These are phyloP conservation scores for Muscicapa striata DNA, from an alignment of 2,797 vertebrate species.

Conservation along the genomic window DNA sequence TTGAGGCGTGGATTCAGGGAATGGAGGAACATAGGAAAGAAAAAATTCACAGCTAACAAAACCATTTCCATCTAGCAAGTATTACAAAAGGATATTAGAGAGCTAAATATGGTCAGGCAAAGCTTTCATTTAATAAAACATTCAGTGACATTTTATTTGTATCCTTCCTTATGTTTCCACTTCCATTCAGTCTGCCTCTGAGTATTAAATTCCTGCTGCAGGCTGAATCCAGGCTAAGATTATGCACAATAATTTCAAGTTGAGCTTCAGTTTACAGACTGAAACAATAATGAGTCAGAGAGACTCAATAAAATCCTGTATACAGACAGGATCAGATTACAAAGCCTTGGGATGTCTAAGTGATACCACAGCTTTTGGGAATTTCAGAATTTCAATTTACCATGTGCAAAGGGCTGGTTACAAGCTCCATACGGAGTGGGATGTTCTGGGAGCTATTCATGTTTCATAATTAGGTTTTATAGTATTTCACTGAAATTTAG, in stretches of 20 bases:
- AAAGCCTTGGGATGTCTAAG: background rate
- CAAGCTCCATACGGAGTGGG: background rate
- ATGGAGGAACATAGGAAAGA: conserved; percentile 1
- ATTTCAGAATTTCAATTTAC: background rate
- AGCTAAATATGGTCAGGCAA: conserved; percentile 16
- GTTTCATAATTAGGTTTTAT: background rate
- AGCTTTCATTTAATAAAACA: conserved; percentile 60
- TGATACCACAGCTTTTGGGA: background rate
- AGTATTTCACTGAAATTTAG: background rate
- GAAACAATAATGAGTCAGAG: conserved; percentile 68
- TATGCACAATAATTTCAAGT: conserved; percentile 55
- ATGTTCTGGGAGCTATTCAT: background rate
- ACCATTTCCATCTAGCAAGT: conserved; percentile 26
- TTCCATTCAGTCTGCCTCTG: conserved; percentile 61
- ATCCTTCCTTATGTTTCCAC: conserved; percentile 22
- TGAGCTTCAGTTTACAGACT: conserved; percentile 69
- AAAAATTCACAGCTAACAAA: conserved; percentile 42
- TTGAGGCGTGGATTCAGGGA: background rate
- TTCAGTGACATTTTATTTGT: conserved; percentile 62
- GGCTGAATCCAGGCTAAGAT: conserved; percentile 23
- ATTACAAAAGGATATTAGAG: conserved; percentile 24
- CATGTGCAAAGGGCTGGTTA: background rate
- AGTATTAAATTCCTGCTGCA: conserved; percentile 64
- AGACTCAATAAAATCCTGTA: conserved; percentile 29
- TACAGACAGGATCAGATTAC: background rate